Percentiles rank a stretch among this genome's conserved stretches.
Conservation (phyloP, 2,797 vertebrate genomes). For the Anguilla pacifica region DNA sequence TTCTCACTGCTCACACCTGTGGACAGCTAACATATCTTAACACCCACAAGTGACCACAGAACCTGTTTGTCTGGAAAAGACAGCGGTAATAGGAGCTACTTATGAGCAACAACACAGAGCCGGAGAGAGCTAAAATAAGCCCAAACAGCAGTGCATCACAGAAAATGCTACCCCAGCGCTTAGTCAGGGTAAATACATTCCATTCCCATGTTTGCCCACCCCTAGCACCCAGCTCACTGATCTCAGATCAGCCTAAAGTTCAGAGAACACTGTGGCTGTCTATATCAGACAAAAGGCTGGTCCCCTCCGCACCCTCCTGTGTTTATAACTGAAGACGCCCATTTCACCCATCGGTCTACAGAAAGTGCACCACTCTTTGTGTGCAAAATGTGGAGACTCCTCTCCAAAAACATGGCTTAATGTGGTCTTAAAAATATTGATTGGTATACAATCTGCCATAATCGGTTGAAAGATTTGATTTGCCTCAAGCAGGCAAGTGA, state of each 20-base stretch:
- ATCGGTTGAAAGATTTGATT: not conserved
- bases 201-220: not conserved
- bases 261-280: not conserved
- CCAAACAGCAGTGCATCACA: slow-evolving; percentile 5
- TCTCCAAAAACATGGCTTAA: too few relatives aligned
- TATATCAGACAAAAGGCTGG: not conserved
- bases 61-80: not conserved
- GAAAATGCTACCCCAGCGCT: not conserved
- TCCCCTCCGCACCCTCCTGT: not conserved
- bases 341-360: too few relatives aligned
- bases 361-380: too few relatives aligned
- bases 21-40: not conserved
- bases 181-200: not conserved
- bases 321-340: not conserved
- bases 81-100: not conserved
- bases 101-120: not conserved
- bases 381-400: not conserved
- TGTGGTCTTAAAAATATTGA: too few relatives aligned
- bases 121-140: slow-evolving; percentile 1
- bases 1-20: not conserved
- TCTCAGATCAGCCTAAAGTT: not conserved
- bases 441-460: not conserved
- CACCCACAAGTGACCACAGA: not conserved
- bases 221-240: not conserved
- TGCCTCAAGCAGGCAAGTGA: not conserved